phyloP scores from a whole-genome alignment of 1,140 invertebrate genomes.

The Pygmarrhopalites habei region DNA sequence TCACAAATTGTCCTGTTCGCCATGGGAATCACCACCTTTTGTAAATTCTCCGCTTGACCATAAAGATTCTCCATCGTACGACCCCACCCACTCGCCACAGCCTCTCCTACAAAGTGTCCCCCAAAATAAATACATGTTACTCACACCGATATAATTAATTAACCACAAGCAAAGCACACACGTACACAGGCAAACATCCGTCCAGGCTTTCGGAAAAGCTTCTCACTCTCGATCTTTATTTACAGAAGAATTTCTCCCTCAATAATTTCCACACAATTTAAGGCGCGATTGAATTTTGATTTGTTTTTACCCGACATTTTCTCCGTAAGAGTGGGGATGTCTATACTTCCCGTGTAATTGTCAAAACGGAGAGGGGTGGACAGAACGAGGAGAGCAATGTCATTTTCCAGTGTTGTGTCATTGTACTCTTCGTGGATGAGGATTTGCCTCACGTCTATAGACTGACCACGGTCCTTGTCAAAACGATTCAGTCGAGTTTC shows the following conservation, averaged over 20 bases:
- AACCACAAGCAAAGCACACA: no score
- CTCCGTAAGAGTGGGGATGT: no score
- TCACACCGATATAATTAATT: no score
- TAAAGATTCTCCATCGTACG: neutral
- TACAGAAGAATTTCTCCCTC: no score
- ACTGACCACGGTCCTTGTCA: neutral
- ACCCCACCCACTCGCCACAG: neutral
- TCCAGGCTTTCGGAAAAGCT: no score
- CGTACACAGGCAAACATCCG: no score
- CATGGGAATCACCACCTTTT: conserved; percentile 13
- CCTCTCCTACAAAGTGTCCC: neutral
- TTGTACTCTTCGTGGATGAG: conserved; percentile 20
- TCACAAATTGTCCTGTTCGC: neutral
- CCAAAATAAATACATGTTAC: no score
- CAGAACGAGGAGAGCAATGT: conserved; percentile 17
- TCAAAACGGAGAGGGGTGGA: neutral
- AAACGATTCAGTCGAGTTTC: neutral
- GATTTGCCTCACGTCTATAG: neutral
- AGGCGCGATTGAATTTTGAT: no score
- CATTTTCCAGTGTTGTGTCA: conserved; percentile 14
- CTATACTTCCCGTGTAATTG: conserved; percentile 1
- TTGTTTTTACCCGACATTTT: no score
- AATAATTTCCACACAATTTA: no score
- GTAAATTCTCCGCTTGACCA: neutral
- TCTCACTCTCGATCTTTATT: no score